Percentiles rank a stretch among this genome's conserved stretches.
Conservation (phyloP, 2,888 invertebrate genomes). For the Drosophila pullipes region DNA sequence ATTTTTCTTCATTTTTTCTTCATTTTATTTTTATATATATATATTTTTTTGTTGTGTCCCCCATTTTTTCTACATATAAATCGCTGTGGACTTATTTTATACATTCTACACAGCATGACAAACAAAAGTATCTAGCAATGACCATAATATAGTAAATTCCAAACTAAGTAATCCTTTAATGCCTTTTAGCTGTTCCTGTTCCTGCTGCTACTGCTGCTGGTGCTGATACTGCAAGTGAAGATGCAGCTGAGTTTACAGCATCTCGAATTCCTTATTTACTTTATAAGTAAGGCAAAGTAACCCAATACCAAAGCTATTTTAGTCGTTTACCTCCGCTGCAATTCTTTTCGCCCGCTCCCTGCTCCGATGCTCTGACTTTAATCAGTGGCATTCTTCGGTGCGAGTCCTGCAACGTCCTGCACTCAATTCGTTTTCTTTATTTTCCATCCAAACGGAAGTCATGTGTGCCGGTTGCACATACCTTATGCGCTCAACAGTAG, state of each 20-base stretch:
- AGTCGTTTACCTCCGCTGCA: slow-evolving; percentile 62
- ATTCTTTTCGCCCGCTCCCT: slow-evolving; percentile 24
- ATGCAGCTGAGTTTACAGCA: slow-evolving; percentile 39
- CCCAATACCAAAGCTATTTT: slow-evolving; percentile 72
- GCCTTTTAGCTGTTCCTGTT: slow-evolving; percentile 60
- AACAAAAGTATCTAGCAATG: slow-evolving; percentile 39
- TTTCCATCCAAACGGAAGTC: slow-evolving; percentile 72
- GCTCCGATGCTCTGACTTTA: slow-evolving; percentile 55
- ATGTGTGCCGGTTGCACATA: slow-evolving; percentile 74
- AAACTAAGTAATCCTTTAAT: slow-evolving; percentile 74
- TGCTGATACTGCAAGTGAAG: slow-evolving; percentile 6
- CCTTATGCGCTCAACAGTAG: slow-evolving; percentile 56
- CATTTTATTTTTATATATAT: background rate
- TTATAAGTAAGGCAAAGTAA: slow-evolving; percentile 63
- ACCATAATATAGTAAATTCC: slow-evolving; percentile 71
- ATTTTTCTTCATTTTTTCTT: background rate
- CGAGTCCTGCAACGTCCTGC: slow-evolving; percentile 68
- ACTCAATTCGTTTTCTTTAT: slow-evolving; percentile 78
- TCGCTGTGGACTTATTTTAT: slow-evolving; percentile 43
- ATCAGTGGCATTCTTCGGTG: slow-evolving; percentile 74
- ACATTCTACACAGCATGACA: slow-evolving; percentile 47
- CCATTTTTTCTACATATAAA: slow-evolving; percentile 36
- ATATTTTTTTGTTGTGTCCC: background rate
- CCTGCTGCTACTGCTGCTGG: background rate
- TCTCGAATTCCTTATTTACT: slow-evolving; percentile 77